These are phyloP conservation scores for Pteropus rufus DNA, from an alignment of 2,797 vertebrate genomes.

Conservation along the genomic window DNA sequence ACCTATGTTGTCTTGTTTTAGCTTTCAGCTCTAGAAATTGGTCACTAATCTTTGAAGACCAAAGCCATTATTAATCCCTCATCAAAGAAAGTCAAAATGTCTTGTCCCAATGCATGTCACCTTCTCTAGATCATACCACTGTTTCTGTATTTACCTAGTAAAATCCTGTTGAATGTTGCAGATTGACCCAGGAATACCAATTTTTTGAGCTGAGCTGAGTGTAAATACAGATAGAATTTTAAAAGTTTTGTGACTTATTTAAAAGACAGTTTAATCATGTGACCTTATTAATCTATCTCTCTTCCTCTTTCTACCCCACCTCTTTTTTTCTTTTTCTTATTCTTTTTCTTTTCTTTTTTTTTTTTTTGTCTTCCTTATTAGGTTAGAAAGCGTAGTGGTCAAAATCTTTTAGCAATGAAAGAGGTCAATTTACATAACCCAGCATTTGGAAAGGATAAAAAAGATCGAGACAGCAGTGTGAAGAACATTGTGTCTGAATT, in stretches of 20 bases:
- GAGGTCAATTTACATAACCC: constrained; percentile 93
- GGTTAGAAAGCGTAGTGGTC: constrained; percentile 90
- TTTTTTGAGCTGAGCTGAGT: neutral
- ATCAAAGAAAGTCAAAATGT: neutral
- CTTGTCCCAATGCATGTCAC: neutral
- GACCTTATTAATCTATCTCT: neutral
- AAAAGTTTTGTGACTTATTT: neutral
- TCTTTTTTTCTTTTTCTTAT: neutral
- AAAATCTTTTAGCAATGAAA: constrained; percentile 92
- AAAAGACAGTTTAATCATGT: constrained; percentile 16
- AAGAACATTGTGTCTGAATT: constrained; percentile 93
- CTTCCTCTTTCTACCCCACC: neutral
- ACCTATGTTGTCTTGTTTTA: neutral
- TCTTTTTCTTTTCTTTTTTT: neutral
- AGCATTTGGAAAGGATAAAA: constrained; percentile 94
- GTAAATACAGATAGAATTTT: neutral
- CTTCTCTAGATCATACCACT: neutral
- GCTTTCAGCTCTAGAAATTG: neutral
- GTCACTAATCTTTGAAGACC: neutral
- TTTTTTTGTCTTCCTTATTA: constrained; percentile 57
- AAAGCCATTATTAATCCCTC: neutral
- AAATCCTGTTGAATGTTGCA: neutral
- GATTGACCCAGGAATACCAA: neutral
- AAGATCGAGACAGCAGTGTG: constrained; percentile 89
- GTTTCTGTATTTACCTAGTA: neutral